Conservation (phyloP, 2,797 vertebrate genomes). For the Aviceda leuphotes region DNA sequence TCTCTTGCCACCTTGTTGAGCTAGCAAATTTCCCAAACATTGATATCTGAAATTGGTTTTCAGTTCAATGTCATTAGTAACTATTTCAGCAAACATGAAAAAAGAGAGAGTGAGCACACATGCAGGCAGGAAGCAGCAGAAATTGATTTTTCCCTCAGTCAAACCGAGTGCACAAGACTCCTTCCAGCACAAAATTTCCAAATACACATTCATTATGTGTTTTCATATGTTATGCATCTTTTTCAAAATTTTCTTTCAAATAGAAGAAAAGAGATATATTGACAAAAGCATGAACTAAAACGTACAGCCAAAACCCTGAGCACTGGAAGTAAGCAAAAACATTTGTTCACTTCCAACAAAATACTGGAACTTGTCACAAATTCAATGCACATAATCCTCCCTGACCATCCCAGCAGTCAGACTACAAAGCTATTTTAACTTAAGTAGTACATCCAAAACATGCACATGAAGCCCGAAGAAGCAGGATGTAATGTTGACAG, state of each 20-base stretch:
- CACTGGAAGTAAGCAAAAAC: neutral
- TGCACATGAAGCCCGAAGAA: neutral
- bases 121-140: neutral
- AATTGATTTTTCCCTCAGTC: neutral
- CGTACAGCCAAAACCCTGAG: neutral
- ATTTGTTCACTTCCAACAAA: neutral
- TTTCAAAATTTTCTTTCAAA: neutral
- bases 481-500: neutral
- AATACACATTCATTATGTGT: neutral
- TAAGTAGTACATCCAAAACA: neutral
- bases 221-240: neutral
- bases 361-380: neutral
- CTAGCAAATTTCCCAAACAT: neutral
- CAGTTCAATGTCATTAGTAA: neutral
- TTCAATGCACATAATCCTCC: neutral
- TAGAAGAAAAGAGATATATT: neutral
- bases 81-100: neutral
- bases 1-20: neutral
- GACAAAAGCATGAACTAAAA: neutral
- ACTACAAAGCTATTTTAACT: neutral
- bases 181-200: neutral
- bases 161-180: neutral
- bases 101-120: neutral
- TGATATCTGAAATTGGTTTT: no score
- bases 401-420: neutral